These are phyloP conservation scores for Acleris cristana DNA, from an alignment of 2,888 invertebrate genomes.

Conservation along the genomic window DNA sequence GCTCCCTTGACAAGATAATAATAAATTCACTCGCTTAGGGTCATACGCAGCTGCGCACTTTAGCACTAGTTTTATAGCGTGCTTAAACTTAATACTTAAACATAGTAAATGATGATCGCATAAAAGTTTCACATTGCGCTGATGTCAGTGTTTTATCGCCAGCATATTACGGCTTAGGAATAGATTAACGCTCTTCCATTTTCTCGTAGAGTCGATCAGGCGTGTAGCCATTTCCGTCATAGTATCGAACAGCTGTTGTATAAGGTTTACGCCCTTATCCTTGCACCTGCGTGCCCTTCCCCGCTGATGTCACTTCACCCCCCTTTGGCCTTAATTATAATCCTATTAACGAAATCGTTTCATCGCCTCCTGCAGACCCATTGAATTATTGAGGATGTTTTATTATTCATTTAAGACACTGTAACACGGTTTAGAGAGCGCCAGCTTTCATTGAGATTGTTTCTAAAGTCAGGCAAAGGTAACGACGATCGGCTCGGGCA, in stretches of 20 bases:
- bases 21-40: constrained; percentile 51
- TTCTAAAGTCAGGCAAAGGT: not conserved
- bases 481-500: not conserved
- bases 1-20: constrained; percentile 51
- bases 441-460: not conserved
- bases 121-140: constrained; percentile 27
- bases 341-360: constrained; percentile 69
- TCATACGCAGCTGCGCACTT: constrained; percentile 55
- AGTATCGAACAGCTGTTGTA: constrained; percentile 74
- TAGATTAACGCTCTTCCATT: constrained; percentile 66
- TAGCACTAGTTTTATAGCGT: constrained; percentile 49
- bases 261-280: constrained; percentile 74
- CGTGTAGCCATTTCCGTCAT: constrained; percentile 66
- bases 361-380: constrained; percentile 55
- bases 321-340: constrained; percentile 68
- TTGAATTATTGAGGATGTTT: constrained; percentile 49
- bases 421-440: constrained; percentile 7
- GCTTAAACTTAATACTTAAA: constrained; percentile 44
- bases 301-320: constrained; percentile 55
- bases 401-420: constrained; percentile 46
- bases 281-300: constrained; percentile 70
- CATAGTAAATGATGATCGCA: constrained; percentile 23
- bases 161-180: constrained; percentile 60
- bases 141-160: constrained; percentile 20
- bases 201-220: constrained; percentile 57